Percentiles rank a stretch among this genome's conserved stretches.
phyloP scores from a whole-genome alignment of 1,140 invertebrate genomes.

The Bombus affinis region DNA sequence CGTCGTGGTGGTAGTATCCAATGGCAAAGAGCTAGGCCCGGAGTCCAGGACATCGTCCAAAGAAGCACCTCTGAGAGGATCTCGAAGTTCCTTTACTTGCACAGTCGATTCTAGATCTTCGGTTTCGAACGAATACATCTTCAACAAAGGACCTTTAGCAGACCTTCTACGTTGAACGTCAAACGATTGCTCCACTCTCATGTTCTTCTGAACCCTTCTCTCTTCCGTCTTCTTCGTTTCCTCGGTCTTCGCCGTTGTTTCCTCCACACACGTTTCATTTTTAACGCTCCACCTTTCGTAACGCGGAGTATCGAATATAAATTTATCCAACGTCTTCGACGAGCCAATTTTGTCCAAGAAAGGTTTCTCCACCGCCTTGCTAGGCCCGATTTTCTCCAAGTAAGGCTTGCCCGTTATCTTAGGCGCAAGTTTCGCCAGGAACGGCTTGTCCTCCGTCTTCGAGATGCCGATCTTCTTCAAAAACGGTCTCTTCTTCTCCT shows the following conservation, averaged over 20 bases:
- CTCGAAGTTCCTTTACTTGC: constrained; percentile 58
- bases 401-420: constrained; percentile 80
- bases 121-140: constrained; percentile 81
- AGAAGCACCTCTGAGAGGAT: constrained; percentile 72
- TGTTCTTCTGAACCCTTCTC: not conserved
- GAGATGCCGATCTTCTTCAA: constrained; percentile 79
- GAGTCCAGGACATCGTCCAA: constrained; percentile 76
- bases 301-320: constrained; percentile 70
- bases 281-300: constrained; percentile 5
- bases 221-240: not conserved
- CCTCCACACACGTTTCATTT: not conserved
- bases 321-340: constrained; percentile 78
- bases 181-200: not conserved
- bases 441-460: constrained; percentile 78
- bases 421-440: constrained; percentile 74
- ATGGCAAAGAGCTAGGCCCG: constrained; percentile 71
- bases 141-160: constrained; percentile 74
- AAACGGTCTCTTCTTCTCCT: constrained; percentile 77
- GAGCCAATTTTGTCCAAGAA: constrained; percentile 78
- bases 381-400: constrained; percentile 78
- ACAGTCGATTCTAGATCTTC: constrained; percentile 74
- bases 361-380: constrained; percentile 76
- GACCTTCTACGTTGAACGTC: constrained; percentile 67
- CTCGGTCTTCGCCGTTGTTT: not conserved
- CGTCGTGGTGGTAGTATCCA: constrained; percentile 62